A percentile compares a stretch with the other conserved stretches of the same genome.
These are phyloP conservation scores for Isaurus tuberculatus DNA, from an alignment of 92 coral and sea anemone species.

Conservation along the genomic window DNA sequence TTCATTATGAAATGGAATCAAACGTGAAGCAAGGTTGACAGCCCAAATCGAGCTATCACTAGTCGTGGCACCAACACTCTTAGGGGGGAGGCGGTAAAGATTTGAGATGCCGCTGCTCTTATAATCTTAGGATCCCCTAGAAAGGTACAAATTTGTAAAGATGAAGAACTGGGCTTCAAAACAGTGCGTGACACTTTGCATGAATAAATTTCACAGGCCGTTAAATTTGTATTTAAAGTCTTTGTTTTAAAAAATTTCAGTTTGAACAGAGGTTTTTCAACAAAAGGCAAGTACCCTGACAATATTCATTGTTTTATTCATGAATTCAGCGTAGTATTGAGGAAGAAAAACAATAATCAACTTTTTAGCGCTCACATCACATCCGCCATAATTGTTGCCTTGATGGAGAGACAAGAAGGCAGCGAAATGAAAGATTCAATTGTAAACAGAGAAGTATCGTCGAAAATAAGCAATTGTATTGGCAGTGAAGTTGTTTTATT, in stretches of 20 bases:
- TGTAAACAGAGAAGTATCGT: conserved; percentile 25
- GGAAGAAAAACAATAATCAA: background rate
- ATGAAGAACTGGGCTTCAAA: background rate
- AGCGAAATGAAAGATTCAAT: background rate
- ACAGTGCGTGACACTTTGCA: background rate
- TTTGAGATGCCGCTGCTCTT: background rate
- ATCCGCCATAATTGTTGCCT: background rate
- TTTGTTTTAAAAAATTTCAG: background rate
- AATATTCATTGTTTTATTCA: conserved; percentile 7
- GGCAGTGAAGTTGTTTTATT: background rate
- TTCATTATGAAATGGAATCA: background rate
- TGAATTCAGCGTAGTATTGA: background rate
- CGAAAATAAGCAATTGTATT: background rate
- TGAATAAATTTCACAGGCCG: background rate
- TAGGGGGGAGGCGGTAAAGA: background rate
- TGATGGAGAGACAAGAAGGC: background rate
- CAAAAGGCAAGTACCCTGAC: background rate
- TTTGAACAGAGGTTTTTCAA: background rate
- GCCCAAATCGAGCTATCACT: background rate
- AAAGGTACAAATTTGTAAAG: conserved; percentile 16
- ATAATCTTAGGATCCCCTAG: conserved; percentile 2
- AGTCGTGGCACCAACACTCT: background rate
- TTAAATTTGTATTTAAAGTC: background rate
- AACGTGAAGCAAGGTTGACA: background rate
- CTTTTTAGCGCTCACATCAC: background rate